Evolutionary conservation across 2,113 vertebrate genomes (phyloP).

Genomic region (Cardinalis cardinalis): DNA sequence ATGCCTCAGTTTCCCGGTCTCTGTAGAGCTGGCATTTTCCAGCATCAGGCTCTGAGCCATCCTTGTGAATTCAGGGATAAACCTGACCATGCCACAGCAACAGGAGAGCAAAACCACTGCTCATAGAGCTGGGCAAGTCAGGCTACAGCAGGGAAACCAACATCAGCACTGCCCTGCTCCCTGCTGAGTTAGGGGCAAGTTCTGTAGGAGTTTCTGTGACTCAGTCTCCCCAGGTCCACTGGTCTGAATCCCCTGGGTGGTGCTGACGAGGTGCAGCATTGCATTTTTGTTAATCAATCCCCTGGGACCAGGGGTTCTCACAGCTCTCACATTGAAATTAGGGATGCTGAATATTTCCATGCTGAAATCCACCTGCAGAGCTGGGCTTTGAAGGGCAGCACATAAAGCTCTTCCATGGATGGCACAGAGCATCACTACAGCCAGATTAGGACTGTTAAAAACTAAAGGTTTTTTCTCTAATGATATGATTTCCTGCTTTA

Average conservation of each 20-base stretch:
- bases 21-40: not conserved
- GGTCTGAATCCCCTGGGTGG: not conserved
- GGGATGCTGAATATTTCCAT: not conserved
- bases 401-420: not conserved
- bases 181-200: not conserved
- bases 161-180: not conserved
- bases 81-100: rapidly evolving
- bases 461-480: not conserved
- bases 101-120: rapidly evolving
- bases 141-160: not conserved
- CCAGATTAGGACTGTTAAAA: not conserved
- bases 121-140: not conserved
- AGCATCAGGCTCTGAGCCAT: not conserved
- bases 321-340: not conserved
- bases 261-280: not conserved
- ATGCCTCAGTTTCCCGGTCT: not conserved
- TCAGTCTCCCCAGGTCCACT: not conserved
- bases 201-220: not conserved
- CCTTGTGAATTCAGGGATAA: not conserved
- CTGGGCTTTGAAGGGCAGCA: not conserved
- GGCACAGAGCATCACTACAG: not conserved
- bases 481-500: not conserved
- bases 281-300: not conserved
- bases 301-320: not conserved
- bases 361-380: not conserved